Evolutionary conservation across 2,113 vertebrate genomes (phyloP), one percentile per base, ranked within the genome.

Genomic region (Nothobranchius kuhntae): DNA sequence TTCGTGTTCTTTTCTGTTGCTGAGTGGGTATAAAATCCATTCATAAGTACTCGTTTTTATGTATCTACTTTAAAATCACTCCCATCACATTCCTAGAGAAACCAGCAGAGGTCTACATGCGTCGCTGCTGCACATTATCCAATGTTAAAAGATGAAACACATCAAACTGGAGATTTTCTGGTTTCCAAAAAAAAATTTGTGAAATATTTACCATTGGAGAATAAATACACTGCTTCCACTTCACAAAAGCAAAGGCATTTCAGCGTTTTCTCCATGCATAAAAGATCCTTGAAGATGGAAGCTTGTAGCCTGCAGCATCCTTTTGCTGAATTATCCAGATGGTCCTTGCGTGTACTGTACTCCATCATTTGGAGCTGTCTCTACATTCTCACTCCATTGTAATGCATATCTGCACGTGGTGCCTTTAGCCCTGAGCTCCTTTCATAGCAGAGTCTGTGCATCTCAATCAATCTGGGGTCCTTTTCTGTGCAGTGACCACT

Each of bases 321-420:
- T 76, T 65, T 68, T 7, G 44, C 42, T 45, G 64, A 77, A 67
- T 79, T 60, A 73, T 75, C 84, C 90, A 91, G 88, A 87, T 86
- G 88, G 87, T 74, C 81, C 63, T 64, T 77, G 81, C 79, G 15
- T 88, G 86, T 77, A 85, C 84, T 87, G 82, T 84, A 79, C 74
- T 80, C 69, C 65, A 42, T 83, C 84, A 82, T 71, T 78, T 63
- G 45, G 24, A 64, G 75, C 73, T 51, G 67, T 75, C 71, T 77
- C 58, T 75, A 54, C 74, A 54, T 60, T 78, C 67, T 59, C 55
- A 7, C 68, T 65, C 86, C 6, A 80, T 90, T 87, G 82, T 89
- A 24, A 86, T 86, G 84, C 83, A 86, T 77, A 84, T 85, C 76
- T 15, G 79, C 81, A 81, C 68, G 77, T 78, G 81, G 67, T 76